Percentiles rank a stretch among this genome's conserved stretches.
phyloP scores from a whole-genome alignment of 2,888 invertebrate genomes.

The Diplazon laetatorius region DNA sequence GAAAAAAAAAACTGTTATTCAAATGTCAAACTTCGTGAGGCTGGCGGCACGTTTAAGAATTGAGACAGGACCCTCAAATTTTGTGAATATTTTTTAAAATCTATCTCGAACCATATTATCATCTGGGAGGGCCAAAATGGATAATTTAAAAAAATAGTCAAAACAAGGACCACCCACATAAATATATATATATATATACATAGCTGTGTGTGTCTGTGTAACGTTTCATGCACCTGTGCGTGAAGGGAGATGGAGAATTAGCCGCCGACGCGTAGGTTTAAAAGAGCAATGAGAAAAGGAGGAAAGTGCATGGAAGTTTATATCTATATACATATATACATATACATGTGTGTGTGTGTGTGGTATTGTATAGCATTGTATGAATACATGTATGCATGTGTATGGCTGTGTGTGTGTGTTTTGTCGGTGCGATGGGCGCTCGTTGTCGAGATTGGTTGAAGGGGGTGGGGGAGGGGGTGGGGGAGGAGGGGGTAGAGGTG shows the following conservation, averaged over 20 bases:
- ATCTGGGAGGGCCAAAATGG: too few relatives aligned
- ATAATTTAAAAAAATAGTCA: too few relatives aligned
- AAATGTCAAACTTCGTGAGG: too few relatives aligned
- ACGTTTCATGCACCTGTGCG: slow-evolving; percentile 52
- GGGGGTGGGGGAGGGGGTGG: too few relatives aligned
- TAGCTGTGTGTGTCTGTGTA: not conserved
- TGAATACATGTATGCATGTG: slow-evolving; percentile 8
- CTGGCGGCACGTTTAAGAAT: too few relatives aligned
- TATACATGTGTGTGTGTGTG: not conserved
- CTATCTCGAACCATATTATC: too few relatives aligned
- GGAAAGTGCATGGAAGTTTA: not conserved
- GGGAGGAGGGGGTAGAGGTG: not conserved
- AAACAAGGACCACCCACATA: not conserved
- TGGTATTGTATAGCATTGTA: too few relatives aligned
- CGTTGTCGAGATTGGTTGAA: slow-evolving; percentile 56
- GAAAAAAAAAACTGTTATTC: too few relatives aligned
- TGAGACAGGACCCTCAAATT: too few relatives aligned
- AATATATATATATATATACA: not conserved
- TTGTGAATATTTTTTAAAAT: too few relatives aligned
- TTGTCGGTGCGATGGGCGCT: too few relatives aligned
- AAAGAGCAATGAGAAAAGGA: slow-evolving; percentile 6
- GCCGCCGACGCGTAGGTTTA: not conserved
- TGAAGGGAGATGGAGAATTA: slow-evolving; percentile 40
- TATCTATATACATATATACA: not conserved
- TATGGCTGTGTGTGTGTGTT: not conserved